Base-by-base conservation (phyloP, 1,140 invertebrate species). In the Tetranychus urticae region DNA sequence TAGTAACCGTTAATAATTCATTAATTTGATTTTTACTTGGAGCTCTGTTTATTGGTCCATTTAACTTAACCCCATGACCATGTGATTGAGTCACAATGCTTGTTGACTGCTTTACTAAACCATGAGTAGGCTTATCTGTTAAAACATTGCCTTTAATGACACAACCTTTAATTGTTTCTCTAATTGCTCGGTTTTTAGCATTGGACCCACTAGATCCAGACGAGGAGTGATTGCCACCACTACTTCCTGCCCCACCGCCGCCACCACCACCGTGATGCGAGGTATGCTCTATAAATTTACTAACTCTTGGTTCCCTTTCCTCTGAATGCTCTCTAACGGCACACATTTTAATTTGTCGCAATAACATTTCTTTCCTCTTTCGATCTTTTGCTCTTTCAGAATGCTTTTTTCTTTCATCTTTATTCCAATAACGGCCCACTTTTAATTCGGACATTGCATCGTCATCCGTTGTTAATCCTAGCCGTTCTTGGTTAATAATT, bases 371-470 rank as follows among this genome's bases (percentile, higher is more conserved):
- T 56, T 74, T 74, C 31, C 75, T 72, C 65, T 80, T 78, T 5
- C 81, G 73, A 66, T 84, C 81, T 42, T 77, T 73, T 0, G 81
- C 79, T 59, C 79, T 77, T 67, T 85, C 83, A 61, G 85, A 67
- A 66, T 86, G 84, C 31, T 79, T 73, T 67, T 85, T 86, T 8
- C 82, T 76, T 62, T 87, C 84, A 64, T 85, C 84, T 72, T 83
- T 82, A 23, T 77, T 82, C 83, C 84, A 87, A 70, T 85, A 86
- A 46, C 81, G 76, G 37, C 85, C 85, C 59, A 81, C 77, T 77
- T 87, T 87, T 58, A 86, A 74, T 68, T 87, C 85, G 23, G 83
- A 85, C 69, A 83, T 77, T 13, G 82, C 82, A 66, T 88, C 84
- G 67, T 87, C 85, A 68, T 87, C 85, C 1, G 85, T 86, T 2